Evolutionary conservation across 2,113 vertebrate genomes (phyloP), one percentile per base, ranked within the genome.

Genomic region (Heterotis niloticus): DNA sequence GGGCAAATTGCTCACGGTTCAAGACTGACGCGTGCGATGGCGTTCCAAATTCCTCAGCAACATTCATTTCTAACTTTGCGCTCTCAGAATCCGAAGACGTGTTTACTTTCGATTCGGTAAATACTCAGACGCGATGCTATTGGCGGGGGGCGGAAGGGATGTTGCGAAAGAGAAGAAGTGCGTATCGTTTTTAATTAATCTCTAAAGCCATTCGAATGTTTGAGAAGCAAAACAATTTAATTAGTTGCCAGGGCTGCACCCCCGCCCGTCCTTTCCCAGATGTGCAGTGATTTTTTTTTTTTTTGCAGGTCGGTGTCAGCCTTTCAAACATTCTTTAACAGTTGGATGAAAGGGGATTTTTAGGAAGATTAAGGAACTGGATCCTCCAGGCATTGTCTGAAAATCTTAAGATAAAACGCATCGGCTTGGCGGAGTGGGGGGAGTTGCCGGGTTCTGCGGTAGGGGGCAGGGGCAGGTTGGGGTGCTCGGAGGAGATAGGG

Each of bases 311-410:
- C 81, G 91, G 92, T 93, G 93, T 94, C 92, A 92, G 93, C 93
- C 92, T 96, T 96, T 97, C 93, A 95, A 95, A 94, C 95, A 92
- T 94, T 92, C 94, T 95, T 94, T 89, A 94, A 96, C 94, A 96
- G 94, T 93, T 88, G 91, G 92, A 95, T 96, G 94, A 96, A 95
- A 94, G 91, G 92, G 93, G 93, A 93, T 93, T 94, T 83, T 94
- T 92, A 93, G 92, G 93, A 93, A 95, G 97, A 98, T 98, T 98
- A 98, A 94, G 93, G 89, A 84, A 92, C 81, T 89, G 93, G 93
- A 94, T 93, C 93, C 94, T 96, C 94, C 93, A 94, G 96, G 94
- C 92, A 93, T 94, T 97, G 95, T 97, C 94, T 93, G 92, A 93
- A 91, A 95, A 95, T 94, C 94, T 94, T 95, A 91, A 96, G 94